These are phyloP conservation scores for Tupaia tana DNA, from an alignment of 2,113 vertebrate genomes.

Conservation along the genomic window DNA sequence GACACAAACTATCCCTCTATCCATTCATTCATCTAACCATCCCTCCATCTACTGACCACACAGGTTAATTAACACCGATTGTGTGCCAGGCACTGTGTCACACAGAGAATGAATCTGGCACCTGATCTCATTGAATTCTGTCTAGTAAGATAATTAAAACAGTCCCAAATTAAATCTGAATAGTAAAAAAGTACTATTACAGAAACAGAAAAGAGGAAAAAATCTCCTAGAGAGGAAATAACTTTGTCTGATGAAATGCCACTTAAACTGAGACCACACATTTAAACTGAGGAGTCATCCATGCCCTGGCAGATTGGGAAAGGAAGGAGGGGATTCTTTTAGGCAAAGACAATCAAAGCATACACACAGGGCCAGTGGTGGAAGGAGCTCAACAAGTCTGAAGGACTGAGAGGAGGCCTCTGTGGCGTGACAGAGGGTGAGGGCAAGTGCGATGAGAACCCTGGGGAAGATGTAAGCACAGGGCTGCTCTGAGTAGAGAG, in stretches of 20 bases:
- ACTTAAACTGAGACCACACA: not conserved
- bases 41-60: not conserved
- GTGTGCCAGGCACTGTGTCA: not conserved
- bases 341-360: not conserved
- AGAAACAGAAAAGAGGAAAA: not conserved
- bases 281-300: not conserved
- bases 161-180: not conserved
- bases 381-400: not conserved
- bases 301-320: not conserved
- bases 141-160: not conserved
- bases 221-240: not conserved
- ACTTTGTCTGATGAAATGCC: not conserved
- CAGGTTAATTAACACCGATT: not conserved
- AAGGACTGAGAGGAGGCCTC: not conserved
- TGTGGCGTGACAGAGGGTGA: not conserved
- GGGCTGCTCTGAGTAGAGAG: too few relatives aligned
- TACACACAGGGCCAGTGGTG: not conserved
- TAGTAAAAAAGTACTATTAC: not conserved
- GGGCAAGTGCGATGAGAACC: not conserved
- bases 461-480: too few relatives aligned
- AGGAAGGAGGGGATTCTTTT: not conserved
- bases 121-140: not conserved
- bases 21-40: not conserved
- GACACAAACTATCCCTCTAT: not conserved
- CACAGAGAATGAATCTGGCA: not conserved